Conservation (phyloP, 2,888 invertebrate species). For the Drosophila infuscata region DNA sequence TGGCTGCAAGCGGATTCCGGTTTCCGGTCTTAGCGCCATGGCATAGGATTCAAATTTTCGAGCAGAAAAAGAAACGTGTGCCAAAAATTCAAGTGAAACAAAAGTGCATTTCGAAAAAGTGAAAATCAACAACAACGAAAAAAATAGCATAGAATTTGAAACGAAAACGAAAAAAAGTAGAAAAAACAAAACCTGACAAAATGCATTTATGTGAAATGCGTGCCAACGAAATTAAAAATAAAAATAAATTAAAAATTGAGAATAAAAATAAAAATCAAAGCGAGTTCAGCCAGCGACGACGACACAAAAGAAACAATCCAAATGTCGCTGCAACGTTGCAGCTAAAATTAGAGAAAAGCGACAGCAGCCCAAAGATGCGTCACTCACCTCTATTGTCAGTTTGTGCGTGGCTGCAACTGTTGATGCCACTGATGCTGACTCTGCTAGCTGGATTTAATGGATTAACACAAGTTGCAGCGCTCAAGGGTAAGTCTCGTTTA, state of each 20-base stretch:
- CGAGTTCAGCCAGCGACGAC: slow-evolving; percentile 39
- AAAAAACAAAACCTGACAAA: slow-evolving; percentile 60
- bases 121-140: neutral
- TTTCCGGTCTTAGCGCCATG: slow-evolving; percentile 53
- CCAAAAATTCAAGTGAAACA: slow-evolving; percentile 24
- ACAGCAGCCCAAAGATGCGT: slow-evolving; percentile 35
- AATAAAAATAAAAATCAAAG: slow-evolving; percentile 39
- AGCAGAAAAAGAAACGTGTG: slow-evolving; percentile 16
- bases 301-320: slow-evolving; percentile 51
- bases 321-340: slow-evolving; percentile 60
- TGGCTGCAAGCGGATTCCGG: slow-evolving; percentile 42
- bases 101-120: slow-evolving; percentile 22
- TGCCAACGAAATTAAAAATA: slow-evolving; percentile 49
- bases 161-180: neutral
- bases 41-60: slow-evolving; percentile 32
- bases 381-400: slow-evolving; percentile 41
- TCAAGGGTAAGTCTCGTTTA: slow-evolving; percentile 81
- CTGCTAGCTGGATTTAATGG: slow-evolving; percentile 81
- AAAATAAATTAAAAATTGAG: slow-evolving; percentile 42
- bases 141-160: neutral
- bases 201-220: slow-evolving; percentile 68
- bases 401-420: slow-evolving; percentile 41
- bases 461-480: slow-evolving; percentile 83
- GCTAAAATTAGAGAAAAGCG: slow-evolving; percentile 67
- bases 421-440: slow-evolving; percentile 52